phyloP scores from a whole-genome alignment of 2,888 invertebrate genomes.

The Nymphalis urticae region DNA sequence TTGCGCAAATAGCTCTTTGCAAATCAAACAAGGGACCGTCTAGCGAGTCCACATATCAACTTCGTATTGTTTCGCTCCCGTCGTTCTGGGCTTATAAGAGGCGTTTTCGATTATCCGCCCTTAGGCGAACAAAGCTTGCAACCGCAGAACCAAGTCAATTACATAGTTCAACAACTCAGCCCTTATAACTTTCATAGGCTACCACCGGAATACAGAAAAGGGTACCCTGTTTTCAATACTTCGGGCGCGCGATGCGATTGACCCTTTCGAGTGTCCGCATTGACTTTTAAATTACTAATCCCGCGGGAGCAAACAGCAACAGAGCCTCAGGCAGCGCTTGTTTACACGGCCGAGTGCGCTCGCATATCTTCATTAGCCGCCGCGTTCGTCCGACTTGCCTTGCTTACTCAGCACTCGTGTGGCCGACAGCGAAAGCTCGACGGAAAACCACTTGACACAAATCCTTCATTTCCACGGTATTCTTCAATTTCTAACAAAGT shows the following conservation, averaged over 20 bases:
- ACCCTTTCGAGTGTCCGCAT: conserved; percentile 81
- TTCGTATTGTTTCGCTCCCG: conserved; percentile 78
- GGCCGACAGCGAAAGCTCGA: conserved; percentile 44
- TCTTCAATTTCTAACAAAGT: conserved; percentile 15
- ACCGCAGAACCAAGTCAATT: conserved; percentile 81
- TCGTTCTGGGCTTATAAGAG: conserved; percentile 76
- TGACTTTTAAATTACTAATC: conserved; percentile 83
- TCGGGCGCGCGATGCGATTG: conserved; percentile 75
- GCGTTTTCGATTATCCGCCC: conserved; percentile 80
- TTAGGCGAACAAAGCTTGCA: conserved; percentile 77
- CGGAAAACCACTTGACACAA: conserved; percentile 45
- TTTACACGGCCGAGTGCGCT: conserved; percentile 77
- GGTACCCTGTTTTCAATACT: conserved; percentile 80
- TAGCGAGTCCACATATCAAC: conserved; percentile 79
- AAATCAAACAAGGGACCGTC: conserved; percentile 79
- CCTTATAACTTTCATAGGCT: conserved; percentile 81
- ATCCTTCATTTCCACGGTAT: conserved; percentile 41
- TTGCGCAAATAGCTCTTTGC: conserved; percentile 78
- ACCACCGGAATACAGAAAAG: conserved; percentile 80
- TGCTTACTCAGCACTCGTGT: conserved; percentile 71
- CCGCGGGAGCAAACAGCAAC: conserved; percentile 76
- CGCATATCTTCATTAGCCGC: conserved; percentile 77
- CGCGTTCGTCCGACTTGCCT: conserved; percentile 44
- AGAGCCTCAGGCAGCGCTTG: conserved; percentile 67
- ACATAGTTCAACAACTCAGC: conserved; percentile 82